These are phyloP conservation scores for Leucoma salicis DNA, from an alignment of 2,888 invertebrate genomes.

Conservation along the genomic window DNA sequence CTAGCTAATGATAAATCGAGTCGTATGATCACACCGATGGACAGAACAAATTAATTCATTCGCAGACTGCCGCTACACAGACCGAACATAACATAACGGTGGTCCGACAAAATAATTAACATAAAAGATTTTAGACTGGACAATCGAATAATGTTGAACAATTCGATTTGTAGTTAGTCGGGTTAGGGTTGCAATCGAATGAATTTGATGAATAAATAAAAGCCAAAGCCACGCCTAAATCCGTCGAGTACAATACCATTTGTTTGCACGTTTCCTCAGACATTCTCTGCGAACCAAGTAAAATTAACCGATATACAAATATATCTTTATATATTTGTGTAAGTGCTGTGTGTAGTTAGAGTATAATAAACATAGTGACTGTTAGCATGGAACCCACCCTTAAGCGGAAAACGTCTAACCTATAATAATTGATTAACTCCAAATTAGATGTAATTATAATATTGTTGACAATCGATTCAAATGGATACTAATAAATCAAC, in stretches of 20 bases:
- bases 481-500: conserved; percentile 19
- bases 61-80: conserved; percentile 71
- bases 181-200: conserved; percentile 76
- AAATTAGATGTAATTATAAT: background rate
- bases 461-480: conserved; percentile 5
- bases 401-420: conserved; percentile 18
- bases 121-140: conserved; percentile 42
- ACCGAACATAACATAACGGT: conserved; percentile 71
- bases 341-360: conserved; percentile 49
- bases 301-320: conserved; percentile 63
- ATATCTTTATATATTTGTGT: conserved; percentile 31
- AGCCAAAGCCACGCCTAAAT: conserved; percentile 81
- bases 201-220: conserved; percentile 72
- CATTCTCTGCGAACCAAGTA: conserved; percentile 90
- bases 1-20: conserved; percentile 38
- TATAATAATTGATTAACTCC: conserved; percentile 17
- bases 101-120: conserved; percentile 54
- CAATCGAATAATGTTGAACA: conserved; percentile 56
- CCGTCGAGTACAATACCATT: conserved; percentile 85
- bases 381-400: conserved; percentile 41
- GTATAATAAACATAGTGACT: conserved; percentile 30
- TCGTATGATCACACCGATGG: conserved; percentile 69
- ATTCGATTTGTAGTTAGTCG: conserved; percentile 72
- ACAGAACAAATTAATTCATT: conserved; percentile 64
- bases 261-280: conserved; percentile 92